Conservation (phyloP, 2,113 vertebrate species). For the Phalacrocorax carbo region DNA sequence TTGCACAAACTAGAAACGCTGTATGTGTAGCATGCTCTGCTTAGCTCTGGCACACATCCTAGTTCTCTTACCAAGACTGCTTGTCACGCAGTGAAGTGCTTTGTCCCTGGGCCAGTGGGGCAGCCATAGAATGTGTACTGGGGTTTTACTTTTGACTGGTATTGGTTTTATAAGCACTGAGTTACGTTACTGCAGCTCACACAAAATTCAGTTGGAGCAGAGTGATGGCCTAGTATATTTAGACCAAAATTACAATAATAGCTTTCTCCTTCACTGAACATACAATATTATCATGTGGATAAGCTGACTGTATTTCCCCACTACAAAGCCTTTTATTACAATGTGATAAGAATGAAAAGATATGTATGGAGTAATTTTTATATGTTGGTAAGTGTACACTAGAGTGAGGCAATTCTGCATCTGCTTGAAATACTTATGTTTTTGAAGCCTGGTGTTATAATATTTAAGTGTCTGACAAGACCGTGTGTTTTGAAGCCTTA, state of each 20-base stretch:
- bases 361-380: background rate
- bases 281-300: background rate
- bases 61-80: background rate
- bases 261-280: background rate
- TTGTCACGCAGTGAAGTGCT: background rate
- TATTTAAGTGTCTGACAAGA: background rate
- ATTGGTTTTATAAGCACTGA: background rate
- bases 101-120: background rate
- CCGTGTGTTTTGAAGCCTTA: background rate
- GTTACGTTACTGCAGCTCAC: background rate
- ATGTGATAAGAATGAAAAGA: background rate
- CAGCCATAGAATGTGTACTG: background rate
- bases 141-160: background rate
- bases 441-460: background rate
- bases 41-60: background rate
- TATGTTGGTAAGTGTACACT: background rate
- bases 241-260: background rate
- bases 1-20: background rate
- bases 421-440: background rate
- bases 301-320: background rate
- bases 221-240: background rate
- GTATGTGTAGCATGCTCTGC: background rate
- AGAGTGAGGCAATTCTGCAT: background rate
- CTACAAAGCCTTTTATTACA: background rate
- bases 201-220: background rate